These are phyloP conservation scores for Hydropsyche tenuis DNA, from an alignment of 1,140 invertebrate genomes.

Conservation along the genomic window DNA sequence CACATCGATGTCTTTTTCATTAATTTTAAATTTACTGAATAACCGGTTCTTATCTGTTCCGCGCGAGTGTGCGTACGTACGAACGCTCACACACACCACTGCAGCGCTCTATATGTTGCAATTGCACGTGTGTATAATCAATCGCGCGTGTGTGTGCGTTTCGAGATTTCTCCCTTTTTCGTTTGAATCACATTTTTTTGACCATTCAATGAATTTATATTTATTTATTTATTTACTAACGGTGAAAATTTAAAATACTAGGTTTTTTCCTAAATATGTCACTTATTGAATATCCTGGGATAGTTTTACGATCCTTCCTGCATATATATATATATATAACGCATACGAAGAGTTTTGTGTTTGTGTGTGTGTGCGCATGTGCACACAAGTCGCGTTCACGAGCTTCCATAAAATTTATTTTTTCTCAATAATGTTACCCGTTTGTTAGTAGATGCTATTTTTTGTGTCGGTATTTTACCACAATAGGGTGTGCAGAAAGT, in stretches of 20 bases:
- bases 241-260: too few relatives aligned
- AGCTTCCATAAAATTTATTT: slow-evolving; percentile 8
- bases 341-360: neutral
- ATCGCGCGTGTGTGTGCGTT: neutral
- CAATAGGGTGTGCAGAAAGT: slow-evolving; percentile 7
- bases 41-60: slow-evolving; percentile 27
- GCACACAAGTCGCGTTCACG: neutral
- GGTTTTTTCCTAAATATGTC: neutral
- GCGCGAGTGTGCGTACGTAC: neutral
- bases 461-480: slow-evolving; percentile 5
- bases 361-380: neutral
- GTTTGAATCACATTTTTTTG: too few relatives aligned
- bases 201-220: too few relatives aligned
- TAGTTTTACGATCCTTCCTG: neutral
- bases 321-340: neutral
- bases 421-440: slow-evolving; percentile 16
- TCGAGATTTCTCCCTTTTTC: too few relatives aligned
- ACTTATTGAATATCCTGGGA: slow-evolving; percentile 1
- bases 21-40: slow-evolving; percentile 27
- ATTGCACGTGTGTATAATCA: neutral
- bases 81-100: neutral
- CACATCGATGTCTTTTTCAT: slow-evolving; percentile 19
- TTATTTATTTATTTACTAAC: too few relatives aligned
- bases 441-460: slow-evolving; percentile 1
- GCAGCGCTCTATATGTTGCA: neutral